phyloP scores from a whole-genome alignment of 1,140 invertebrate genomes.

The Thalassaphorura encarpata region DNA sequence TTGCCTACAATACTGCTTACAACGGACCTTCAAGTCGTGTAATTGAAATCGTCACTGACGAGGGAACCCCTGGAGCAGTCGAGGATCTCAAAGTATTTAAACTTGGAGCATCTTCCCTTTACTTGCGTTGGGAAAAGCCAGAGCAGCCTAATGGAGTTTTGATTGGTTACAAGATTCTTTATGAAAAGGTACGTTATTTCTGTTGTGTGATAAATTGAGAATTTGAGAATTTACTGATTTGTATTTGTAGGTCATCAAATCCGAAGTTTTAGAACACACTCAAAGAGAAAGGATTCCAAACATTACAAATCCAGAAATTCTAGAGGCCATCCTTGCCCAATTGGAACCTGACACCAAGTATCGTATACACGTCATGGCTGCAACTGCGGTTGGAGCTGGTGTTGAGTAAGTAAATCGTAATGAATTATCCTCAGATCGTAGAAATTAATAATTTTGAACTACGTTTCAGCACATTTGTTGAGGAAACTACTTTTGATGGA shows the following conservation, averaged over 20 bases:
- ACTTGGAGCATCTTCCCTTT: constrained; percentile 77
- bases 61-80: constrained; percentile 83
- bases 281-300: constrained; percentile 60
- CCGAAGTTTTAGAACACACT: constrained; percentile 39
- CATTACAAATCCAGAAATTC: constrained; percentile 61
- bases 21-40: constrained; percentile 82
- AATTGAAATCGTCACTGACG: constrained; percentile 75
- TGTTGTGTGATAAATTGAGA: no score
- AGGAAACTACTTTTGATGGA: constrained; percentile 55
- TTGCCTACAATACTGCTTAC: constrained; percentile 79
- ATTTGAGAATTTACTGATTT: no score
- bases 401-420: constrained; percentile 47
- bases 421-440: background rate
- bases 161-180: no score
- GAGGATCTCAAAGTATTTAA: constrained; percentile 67
- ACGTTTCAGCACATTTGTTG: constrained; percentile 58
- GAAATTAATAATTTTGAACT: constrained; percentile 9
- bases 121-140: constrained; percentile 83
- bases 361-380: constrained; percentile 69
- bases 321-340: constrained; percentile 72
- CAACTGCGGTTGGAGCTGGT: constrained; percentile 72
- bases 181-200: no score
- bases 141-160: constrained; percentile 84
- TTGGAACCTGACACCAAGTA: constrained; percentile 79
- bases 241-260: constrained; percentile 36